Base-by-base conservation (phyloP, 2,797 vertebrate genomes). In the Phataginus tricuspis region DNA sequence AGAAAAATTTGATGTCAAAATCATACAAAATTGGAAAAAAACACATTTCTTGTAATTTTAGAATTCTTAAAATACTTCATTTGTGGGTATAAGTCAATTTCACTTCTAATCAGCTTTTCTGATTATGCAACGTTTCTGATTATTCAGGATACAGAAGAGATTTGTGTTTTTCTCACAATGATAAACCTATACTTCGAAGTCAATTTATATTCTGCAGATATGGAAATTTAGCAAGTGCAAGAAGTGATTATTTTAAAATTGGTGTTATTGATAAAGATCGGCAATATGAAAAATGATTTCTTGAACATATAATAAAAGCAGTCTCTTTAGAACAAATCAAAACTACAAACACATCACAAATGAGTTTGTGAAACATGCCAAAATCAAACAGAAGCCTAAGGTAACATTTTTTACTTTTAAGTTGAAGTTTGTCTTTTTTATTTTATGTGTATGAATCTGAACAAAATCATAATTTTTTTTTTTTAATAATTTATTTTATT, bases 21-120 rank as follows among this genome's bases (percentile, higher is more conserved):
- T 74, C 15, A 55, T 31, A 86, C 51, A 49, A 89, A 1, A 87
- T 61, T 80, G 16, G 12, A 2, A 49, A 66, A 82, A 95, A 94
- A 39, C 2, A 45, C 21, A 55, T 84, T 90, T 92, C 31, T 80
- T 82, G 6, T 85, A 85, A 94, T 71, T 95, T 95, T 88, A 88
- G 55, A 91, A 87, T 90, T 94, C 59, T n/a, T 77, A 75, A 96
- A 94, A 95, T 79, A 61, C n/a, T 66, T 85, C 21, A 83, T 66
- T 87, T 95, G 34, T 59, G 66, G 16, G 8, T 45, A 87, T 84
- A 79, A 83, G 51, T 95, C 49, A 77, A n/a, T 93, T 95, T 96
- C 42, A 68, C 55, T 92, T 92, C 13, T 83, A 86, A 68, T 90
- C 69, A 94, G 29, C 39, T 90, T 66, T 94, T 93, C 69, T 90